A percentile compares a stretch with the other conserved stretches of the same genome.
These are phyloP conservation scores for Philotrypesis tridentata DNA, from an alignment of 1,140 invertebrate species.

Conservation along the genomic window DNA sequence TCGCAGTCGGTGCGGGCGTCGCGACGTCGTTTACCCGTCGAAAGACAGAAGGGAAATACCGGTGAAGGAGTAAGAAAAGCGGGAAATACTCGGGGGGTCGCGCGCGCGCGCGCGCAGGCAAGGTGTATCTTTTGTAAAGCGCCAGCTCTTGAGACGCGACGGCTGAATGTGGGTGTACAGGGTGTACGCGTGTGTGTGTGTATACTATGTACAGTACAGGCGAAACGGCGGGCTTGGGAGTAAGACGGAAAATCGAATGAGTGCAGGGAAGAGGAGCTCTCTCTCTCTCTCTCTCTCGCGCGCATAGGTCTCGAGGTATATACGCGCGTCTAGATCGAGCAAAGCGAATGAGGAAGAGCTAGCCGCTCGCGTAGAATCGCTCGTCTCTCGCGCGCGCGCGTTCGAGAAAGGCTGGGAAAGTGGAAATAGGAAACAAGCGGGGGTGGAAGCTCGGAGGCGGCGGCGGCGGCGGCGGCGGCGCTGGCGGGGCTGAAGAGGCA, in stretches of 20 bases:
- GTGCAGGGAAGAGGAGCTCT: neutral
- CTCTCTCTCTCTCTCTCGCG: neutral
- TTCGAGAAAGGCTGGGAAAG: slow-evolving; percentile 56
- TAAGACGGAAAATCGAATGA: slow-evolving; percentile 7
- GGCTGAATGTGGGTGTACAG: too few relatives aligned
- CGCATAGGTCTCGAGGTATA: neutral
- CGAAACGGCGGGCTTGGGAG: neutral
- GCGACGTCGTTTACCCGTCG: slow-evolving; percentile 2
- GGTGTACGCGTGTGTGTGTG: neutral
- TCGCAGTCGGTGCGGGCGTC: neutral
- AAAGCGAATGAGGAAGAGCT: slow-evolving; percentile 22
- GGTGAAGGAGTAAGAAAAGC: neutral
- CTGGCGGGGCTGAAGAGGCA: slow-evolving; percentile 69
- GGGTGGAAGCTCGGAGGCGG: slow-evolving; percentile 49
- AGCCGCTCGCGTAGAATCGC: slow-evolving; percentile 11
- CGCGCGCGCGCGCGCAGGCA: too few relatives aligned
- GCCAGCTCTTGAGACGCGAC: neutral
- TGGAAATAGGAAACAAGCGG: slow-evolving; percentile 56
- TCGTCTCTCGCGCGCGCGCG: neutral
- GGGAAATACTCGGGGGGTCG: neutral
- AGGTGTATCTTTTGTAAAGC: slow-evolving; percentile 25
- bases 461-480: slow-evolving; percentile 48
- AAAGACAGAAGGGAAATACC: neutral
- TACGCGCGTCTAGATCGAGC: neutral
- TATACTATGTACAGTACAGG: neutral